Evolutionary conservation across 1,140 invertebrate species (phyloP).

Genomic region (Drosophila kurseongensis): DNA sequence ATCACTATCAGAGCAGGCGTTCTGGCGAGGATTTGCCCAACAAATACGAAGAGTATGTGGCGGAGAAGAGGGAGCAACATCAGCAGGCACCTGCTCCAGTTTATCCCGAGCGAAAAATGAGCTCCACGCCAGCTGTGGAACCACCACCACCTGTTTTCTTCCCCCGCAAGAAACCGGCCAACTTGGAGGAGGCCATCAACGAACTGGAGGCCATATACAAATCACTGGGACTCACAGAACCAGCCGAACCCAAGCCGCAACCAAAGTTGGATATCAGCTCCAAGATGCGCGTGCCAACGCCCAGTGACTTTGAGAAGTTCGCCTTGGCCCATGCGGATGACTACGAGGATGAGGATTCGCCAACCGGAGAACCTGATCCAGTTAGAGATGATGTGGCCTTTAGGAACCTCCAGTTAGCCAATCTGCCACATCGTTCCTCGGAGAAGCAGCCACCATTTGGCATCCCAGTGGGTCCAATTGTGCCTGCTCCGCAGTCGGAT

Average conservation of each 20-base stretch:
- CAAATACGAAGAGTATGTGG: constrained; percentile 80
- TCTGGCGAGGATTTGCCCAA: constrained; percentile 73
- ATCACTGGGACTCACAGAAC: constrained; percentile 91
- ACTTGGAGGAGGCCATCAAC: constrained; percentile 93
- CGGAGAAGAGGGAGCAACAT: constrained; percentile 71
- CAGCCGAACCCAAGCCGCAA: constrained; percentile 90
- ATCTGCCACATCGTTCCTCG: constrained; percentile 88
- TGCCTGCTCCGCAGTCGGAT: constrained; percentile 89
- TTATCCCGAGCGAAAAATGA: constrained; percentile 60
- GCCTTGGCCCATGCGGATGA: constrained; percentile 75
- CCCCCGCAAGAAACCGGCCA: constrained; percentile 87
- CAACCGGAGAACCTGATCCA: constrained; percentile 90
- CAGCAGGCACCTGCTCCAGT: constrained; percentile 59
- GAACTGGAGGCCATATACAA: constrained; percentile 96
- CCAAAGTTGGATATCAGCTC: constrained; percentile 85
- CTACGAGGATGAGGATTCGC: constrained; percentile 85
- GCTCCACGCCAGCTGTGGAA: constrained; percentile 46
- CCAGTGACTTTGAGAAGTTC: constrained; percentile 80
- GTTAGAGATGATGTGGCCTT: constrained; percentile 93
- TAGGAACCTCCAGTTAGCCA: constrained; percentile 91
- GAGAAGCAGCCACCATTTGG: constrained; percentile 95
- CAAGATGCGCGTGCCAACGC: constrained; percentile 86
- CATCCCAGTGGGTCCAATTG: constrained; percentile 92
- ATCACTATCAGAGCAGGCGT: constrained; percentile 63
- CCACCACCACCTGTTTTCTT: constrained; percentile 73